A percentile compares a stretch with the other conserved stretches of the same genome.
These are phyloP conservation scores for Heteronetta atricapilla DNA, from an alignment of 2,113 vertebrate species.

Conservation along the genomic window DNA sequence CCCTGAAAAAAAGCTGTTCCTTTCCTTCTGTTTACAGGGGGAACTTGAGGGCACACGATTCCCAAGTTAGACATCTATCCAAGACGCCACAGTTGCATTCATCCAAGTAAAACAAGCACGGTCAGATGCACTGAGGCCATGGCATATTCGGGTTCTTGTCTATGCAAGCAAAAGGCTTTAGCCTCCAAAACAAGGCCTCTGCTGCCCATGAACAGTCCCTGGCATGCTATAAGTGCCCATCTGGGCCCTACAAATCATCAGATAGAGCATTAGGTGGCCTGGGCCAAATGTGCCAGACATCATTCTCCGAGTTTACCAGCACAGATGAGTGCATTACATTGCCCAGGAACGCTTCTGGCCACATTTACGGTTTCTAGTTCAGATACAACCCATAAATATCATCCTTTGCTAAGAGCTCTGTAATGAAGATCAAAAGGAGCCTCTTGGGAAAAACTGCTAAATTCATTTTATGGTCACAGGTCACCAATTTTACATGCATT, in stretches of 20 bases:
- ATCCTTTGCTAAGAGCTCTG: not conserved
- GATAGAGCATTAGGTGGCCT: not conserved
- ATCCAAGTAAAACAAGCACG: conserved; percentile 13
- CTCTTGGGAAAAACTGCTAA: not conserved
- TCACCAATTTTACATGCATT: not conserved
- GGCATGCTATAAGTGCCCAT: not conserved
- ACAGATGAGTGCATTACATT: not conserved
- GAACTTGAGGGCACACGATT: not conserved
- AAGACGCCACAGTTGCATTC: not conserved
- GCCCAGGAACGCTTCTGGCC: not conserved
- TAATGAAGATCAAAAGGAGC: not conserved
- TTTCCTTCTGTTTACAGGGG: not conserved
- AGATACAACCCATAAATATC: not conserved
- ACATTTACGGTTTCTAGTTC: not conserved
- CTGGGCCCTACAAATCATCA: not conserved
- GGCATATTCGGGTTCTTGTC: not conserved
- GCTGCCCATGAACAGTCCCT: not conserved
- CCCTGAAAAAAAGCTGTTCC: not conserved
- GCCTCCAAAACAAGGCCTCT: not conserved
- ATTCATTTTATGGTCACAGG: conserved; percentile 3
- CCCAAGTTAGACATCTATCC: not conserved
- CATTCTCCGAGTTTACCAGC: not conserved
- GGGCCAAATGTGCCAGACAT: not conserved
- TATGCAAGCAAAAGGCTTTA: not conserved
- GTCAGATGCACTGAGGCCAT: not conserved